phyloP scores from a whole-genome alignment of 2,797 vertebrate genomes.

The Prunella strophiata region DNA sequence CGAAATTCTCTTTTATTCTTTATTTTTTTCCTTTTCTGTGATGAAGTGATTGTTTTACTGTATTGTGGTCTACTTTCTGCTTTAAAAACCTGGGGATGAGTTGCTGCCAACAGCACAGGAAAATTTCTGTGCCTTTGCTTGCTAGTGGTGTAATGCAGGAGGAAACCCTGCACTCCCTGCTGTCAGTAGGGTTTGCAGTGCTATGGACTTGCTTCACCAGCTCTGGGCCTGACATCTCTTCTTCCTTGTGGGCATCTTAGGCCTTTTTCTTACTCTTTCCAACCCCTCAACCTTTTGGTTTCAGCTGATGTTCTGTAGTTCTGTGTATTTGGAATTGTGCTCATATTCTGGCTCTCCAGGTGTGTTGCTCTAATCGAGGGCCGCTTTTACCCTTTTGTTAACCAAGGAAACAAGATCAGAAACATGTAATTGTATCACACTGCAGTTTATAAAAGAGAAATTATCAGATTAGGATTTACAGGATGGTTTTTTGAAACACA shows the following conservation, averaged over 20 bases:
- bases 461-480: neutral
- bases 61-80: neutral
- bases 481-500: neutral
- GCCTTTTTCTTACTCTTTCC: neutral
- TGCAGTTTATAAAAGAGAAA: neutral
- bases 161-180: neutral
- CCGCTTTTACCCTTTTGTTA: neutral
- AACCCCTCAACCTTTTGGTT: neutral
- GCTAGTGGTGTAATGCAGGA: neutral
- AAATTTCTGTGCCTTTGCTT: neutral
- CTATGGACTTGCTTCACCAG: neutral
- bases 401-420: neutral
- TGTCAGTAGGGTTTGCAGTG: neutral
- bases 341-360: neutral
- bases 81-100: neutral
- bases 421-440: neutral
- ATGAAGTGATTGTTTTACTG: neutral
- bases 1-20: neutral
- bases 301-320: neutral
- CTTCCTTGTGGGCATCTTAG: neutral
- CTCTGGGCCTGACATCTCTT: neutral
- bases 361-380: rapidly evolving
- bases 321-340: neutral
- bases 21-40: neutral
- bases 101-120: neutral